Evolutionary conservation across 2,888 invertebrate genomes (phyloP), one percentile per base, ranked within the genome.

Genomic region (Teleogryllus oceanicus): DNA sequence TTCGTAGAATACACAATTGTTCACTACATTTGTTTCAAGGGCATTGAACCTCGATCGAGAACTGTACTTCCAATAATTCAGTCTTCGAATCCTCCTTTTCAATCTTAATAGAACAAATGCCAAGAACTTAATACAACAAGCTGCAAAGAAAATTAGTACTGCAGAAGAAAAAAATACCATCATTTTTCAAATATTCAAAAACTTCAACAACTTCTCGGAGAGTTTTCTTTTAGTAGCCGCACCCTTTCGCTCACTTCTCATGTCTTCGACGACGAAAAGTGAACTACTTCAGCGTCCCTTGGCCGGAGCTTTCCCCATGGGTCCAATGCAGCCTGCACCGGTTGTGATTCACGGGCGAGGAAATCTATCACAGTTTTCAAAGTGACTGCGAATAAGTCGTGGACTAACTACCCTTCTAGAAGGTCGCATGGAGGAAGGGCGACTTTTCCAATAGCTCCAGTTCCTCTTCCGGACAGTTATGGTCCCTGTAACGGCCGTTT

Each of bases 391-490:
- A 13, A 62, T 62, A 62, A 62, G 62, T 62, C 62, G 13, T 62
- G n/a, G 16, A 62, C 62, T 62, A 62, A 62, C 62, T 62, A 62
- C 62, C n/a, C 16, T n/a, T 62, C 62, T n/a, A 62, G 62, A 5
- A n/a, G 62, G n/a, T 62, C 62, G n/a, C 62, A 18, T 18, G 62
- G n/a, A 62, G n/a, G n/a, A 18, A n/a, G 16, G 16, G 11, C 62
- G 62, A 62, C 62, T 62, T 13, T 62, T 13, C 62, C 62, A n/a
- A 62, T 62, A 8, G 16, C n/a, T 62, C n/a, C 62, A 62, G 16
- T 62, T 11, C 62, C 62, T 62, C 62, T 62, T 62, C 62, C 62
- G 62, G 62, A n/a, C 37, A 62, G 62, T 62, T 62, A 62, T 62
- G 62, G 62, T n/a, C 16, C 16, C 62, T 62, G 62, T 62, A 62